Conservation (phyloP, 2,888 invertebrate species). For the Kuschelorhynchus macadamiae region DNA sequence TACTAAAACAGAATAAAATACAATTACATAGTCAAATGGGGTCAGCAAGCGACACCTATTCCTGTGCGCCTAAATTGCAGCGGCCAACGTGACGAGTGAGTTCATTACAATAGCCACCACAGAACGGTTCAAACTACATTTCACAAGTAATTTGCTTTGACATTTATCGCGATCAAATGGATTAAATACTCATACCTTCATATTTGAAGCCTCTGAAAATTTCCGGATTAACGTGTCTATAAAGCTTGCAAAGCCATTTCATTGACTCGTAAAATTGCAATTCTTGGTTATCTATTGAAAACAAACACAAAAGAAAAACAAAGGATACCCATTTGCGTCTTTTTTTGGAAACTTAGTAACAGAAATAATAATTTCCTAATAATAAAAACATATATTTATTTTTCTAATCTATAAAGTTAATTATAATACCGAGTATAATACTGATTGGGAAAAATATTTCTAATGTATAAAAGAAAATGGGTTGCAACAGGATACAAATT, state of each 20-base stretch:
- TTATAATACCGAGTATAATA: too few species aligned
- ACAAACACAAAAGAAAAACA: too few species aligned
- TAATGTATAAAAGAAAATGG: too few species aligned
- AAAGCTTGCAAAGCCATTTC: not conserved
- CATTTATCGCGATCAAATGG: slow-evolving; percentile 7
- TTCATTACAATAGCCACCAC: slow-evolving; percentile 17
- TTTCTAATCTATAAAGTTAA: too few species aligned
- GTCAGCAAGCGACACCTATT: slow-evolving; percentile 22
- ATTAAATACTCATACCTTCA: not conserved
- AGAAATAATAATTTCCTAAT: too few species aligned
- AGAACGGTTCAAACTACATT: slow-evolving; percentile 18
- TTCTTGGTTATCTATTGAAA: not conserved
- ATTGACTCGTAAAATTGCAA: not conserved
- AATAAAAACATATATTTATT: too few species aligned
- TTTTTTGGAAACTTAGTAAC: too few species aligned
- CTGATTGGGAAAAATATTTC: too few species aligned
- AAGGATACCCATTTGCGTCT: too few species aligned
- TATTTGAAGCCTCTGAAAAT: not conserved
- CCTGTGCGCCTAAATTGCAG: slow-evolving; percentile 18
- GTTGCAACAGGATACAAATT: too few species aligned
- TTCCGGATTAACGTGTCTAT: not conserved
- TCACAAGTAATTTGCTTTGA: slow-evolving; percentile 18
- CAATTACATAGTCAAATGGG: slow-evolving; percentile 29
- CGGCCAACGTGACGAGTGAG: slow-evolving; percentile 21
- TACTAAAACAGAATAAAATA: slow-evolving; percentile 33